phyloP scores from a whole-genome alignment of 2,888 invertebrate species.

The Kryphioiulus occultus region DNA sequence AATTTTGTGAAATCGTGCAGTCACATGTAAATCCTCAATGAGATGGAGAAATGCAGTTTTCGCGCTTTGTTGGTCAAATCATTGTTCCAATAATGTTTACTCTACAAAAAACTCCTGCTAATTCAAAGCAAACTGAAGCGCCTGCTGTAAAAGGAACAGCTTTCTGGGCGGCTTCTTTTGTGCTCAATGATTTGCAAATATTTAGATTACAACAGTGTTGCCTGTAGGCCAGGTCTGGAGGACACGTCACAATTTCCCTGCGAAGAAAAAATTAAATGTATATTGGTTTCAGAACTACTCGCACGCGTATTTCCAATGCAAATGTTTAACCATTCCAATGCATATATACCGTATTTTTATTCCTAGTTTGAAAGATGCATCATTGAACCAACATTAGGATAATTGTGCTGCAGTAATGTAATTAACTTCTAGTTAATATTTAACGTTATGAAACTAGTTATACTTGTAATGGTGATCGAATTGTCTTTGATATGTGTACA shows the following conservation, averaged over 20 bases:
- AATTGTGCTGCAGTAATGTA: background rate
- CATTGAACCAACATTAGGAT: no score
- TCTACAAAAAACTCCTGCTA: background rate
- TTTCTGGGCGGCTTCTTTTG: conserved; percentile 35
- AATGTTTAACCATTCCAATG: background rate
- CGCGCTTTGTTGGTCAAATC: conserved; percentile 31
- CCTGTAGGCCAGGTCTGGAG: conserved; percentile 25
- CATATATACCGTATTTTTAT: no score
- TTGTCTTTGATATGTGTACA: background rate
- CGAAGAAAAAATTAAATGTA: background rate
- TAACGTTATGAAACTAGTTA: background rate
- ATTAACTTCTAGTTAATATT: background rate
- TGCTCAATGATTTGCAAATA: conserved; percentile 35
- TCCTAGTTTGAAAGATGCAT: no score
- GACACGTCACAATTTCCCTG: background rate
- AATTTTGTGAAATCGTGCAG: conserved; percentile 35
- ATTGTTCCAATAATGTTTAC: conserved; percentile 35
- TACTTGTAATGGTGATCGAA: background rate
- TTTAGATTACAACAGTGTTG: conserved; percentile 33
- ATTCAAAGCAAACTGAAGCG: conserved; percentile 35
- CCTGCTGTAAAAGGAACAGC: background rate
- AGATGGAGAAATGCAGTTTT: conserved; percentile 35
- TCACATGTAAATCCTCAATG: conserved; percentile 35
- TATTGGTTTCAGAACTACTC: conserved; percentile 17
- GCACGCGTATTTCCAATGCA: background rate